Percentiles rank a stretch among this genome's conserved stretches.
phyloP scores from a whole-genome alignment of 2,888 invertebrate species.

The Myathropa florea region DNA sequence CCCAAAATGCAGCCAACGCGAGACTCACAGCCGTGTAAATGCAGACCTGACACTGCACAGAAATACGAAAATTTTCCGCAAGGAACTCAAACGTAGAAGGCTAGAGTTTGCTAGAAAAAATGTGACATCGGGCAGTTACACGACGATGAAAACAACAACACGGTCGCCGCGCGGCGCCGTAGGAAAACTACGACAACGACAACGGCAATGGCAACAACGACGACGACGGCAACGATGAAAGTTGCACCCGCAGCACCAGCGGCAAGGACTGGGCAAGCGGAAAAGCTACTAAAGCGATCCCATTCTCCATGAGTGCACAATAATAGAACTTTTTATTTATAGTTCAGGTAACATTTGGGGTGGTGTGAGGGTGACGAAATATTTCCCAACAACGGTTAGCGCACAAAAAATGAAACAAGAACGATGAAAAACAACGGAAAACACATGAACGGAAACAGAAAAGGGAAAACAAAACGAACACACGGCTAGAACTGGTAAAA shows the following conservation, averaged over 20 bases:
- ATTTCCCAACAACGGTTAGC: slow-evolving; percentile 47
- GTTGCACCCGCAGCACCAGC: slow-evolving; percentile 1
- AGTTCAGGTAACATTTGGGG: slow-evolving; percentile 58
- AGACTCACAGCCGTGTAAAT: too few species aligned
- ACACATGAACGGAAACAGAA: slow-evolving; percentile 44
- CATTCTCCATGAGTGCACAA: slow-evolving; percentile 65
- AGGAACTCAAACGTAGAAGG: too few species aligned
- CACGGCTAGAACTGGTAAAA: slow-evolving; percentile 2
- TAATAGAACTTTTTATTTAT: slow-evolving; percentile 70
- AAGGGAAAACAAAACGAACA: slow-evolving; percentile 19
- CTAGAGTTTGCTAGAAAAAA: slow-evolving; percentile 34
- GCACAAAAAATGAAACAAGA: not conserved
- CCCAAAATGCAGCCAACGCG: too few species aligned
- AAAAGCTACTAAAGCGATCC: slow-evolving; percentile 67
- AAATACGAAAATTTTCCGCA: too few species aligned
- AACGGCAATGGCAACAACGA: not conserved
- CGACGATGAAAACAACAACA: not conserved
- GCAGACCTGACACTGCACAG: too few species aligned
- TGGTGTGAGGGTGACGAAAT: slow-evolving; percentile 16
- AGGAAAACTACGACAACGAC: too few species aligned
- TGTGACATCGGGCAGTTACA: slow-evolving; percentile 35
- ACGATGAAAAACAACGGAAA: not conserved
- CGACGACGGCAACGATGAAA: not conserved
- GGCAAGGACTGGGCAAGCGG: slow-evolving; percentile 26
- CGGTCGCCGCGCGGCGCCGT: not conserved